A percentile compares a stretch with the other conserved stretches of the same genome.
Conservation (phyloP, 2,797 vertebrate genomes). For the Malacoctenus gilli region DNA sequence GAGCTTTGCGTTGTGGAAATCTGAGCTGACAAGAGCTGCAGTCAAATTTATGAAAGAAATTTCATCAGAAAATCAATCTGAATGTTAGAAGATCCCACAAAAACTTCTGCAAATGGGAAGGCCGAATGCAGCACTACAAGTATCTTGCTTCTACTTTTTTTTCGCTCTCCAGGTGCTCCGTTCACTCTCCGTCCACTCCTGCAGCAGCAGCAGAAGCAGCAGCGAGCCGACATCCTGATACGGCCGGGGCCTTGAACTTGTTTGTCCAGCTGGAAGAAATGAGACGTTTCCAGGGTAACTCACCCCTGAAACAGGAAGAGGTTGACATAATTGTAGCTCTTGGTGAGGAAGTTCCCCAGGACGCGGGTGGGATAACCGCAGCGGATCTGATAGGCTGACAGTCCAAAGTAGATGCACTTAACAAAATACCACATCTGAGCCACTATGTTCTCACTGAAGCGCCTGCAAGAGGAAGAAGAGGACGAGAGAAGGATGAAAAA, state of each 20-base stretch:
- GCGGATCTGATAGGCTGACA: slow-evolving; percentile 99
- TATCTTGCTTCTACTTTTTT: no score
- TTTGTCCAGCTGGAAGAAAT: slow-evolving; percentile 47
- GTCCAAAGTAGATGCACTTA: slow-evolving; percentile 98
- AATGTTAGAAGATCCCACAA: no score
- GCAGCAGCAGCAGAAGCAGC: not conserved
- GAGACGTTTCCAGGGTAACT: slow-evolving; percentile 58
- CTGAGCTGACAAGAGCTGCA: no score
- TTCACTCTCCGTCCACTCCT: no score
- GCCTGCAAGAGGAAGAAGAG: slow-evolving; percentile 78
- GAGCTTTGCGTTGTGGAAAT: no score
- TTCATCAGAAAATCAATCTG: no score
- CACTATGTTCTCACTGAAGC: slow-evolving; percentile 94
- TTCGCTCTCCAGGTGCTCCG: no score
- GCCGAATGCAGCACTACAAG: no score
- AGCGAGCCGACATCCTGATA: not conserved
- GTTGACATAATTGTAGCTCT: slow-evolving; percentile 99
- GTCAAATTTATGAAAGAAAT: no score
- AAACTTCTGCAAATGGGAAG: no score
- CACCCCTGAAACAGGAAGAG: slow-evolving; percentile 99
- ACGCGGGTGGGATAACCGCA: slow-evolving; percentile 98
- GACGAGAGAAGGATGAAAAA: slow-evolving; percentile 1
- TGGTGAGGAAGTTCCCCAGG: slow-evolving; percentile 98
- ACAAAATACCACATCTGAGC: slow-evolving; percentile 99
- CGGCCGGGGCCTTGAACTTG: slow-evolving; percentile 4